These are phyloP conservation scores for Hemicentrotus pulcherrimus DNA, from an alignment of 35 echinoderm and acorn worm genomes.

Conservation along the genomic window DNA sequence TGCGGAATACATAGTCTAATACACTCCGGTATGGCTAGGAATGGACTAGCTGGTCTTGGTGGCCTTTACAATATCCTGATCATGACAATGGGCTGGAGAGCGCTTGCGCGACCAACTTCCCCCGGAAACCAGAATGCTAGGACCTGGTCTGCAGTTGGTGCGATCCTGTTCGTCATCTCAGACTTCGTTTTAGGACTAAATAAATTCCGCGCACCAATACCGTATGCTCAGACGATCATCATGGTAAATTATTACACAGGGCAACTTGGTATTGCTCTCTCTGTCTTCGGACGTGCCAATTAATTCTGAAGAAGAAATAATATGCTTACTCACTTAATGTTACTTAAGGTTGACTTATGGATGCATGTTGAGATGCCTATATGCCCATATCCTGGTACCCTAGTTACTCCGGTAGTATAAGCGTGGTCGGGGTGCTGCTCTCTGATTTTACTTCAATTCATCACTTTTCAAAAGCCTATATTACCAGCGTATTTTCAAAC, in stretches of 20 bases:
- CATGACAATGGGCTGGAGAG: background rate
- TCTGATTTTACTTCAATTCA: too few species aligned
- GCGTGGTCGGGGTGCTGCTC: too few species aligned
- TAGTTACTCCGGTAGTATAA: too few species aligned
- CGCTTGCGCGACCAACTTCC: background rate
- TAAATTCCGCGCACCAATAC: slow-evolving; percentile 18
- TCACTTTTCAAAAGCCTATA: too few species aligned
- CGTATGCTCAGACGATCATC: slow-evolving; percentile 6
- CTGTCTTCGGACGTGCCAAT: background rate
- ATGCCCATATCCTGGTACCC: too few species aligned
- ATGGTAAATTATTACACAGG: slow-evolving; percentile 52
- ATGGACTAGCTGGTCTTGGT: background rate
- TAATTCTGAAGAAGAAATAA: background rate
- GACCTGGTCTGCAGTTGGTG: slow-evolving; percentile 47
- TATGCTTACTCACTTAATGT: too few species aligned
- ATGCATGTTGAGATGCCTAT: too few species aligned
- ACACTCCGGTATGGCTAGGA: background rate
- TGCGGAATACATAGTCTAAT: background rate
- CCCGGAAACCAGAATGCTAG: background rate
- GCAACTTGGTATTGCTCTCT: slow-evolving; percentile 46
- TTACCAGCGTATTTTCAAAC: too few species aligned
- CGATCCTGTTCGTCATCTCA: slow-evolving; percentile 47
- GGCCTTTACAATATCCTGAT: background rate
- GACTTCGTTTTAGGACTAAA: slow-evolving; percentile 47
- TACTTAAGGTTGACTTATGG: too few species aligned